A percentile compares a stretch with the other conserved stretches of the same genome.
Conservation (phyloP, 2,888 invertebrate genomes). For the Scelioninae gen. 2 region DNA sequence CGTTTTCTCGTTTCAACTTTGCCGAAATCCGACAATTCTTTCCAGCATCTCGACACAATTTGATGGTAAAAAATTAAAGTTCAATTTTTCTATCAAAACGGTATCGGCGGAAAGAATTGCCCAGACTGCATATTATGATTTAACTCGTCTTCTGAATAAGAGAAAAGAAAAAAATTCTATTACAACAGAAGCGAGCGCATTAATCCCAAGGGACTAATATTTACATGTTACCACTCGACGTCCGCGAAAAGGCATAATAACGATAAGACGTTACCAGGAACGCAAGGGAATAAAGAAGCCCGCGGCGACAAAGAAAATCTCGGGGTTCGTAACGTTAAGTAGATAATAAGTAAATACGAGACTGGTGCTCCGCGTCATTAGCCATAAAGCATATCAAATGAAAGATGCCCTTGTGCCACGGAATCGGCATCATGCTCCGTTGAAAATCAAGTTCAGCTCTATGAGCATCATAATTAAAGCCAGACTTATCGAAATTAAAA, state of each 20-base stretch:
- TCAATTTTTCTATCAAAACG: too few species aligned
- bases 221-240: slow-evolving; percentile 8
- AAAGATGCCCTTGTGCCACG: slow-evolving; percentile 37
- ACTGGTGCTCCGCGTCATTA: slow-evolving; percentile 41
- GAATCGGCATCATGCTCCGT: slow-evolving; percentile 48
- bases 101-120: too few species aligned
- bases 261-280: slow-evolving; percentile 19
- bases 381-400: slow-evolving; percentile 41
- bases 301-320: slow-evolving; percentile 20
- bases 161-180: too few species aligned
- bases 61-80: too few species aligned
- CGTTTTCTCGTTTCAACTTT: too few species aligned
- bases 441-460: slow-evolving; percentile 51
- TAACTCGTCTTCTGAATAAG: too few species aligned
- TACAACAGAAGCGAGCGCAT: slow-evolving; percentile 3
- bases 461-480: slow-evolving; percentile 64
- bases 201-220: slow-evolving; percentile 13
- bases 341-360: slow-evolving; percentile 39
- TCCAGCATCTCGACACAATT: too few species aligned
- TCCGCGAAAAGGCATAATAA: slow-evolving; percentile 2
- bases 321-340: slow-evolving; percentile 18
- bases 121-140: too few species aligned
- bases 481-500: slow-evolving; percentile 68
- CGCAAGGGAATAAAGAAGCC: slow-evolving; percentile 26
- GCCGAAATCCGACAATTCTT: too few species aligned